These are phyloP conservation scores for Cataglyphis altisquamis DNA, from an alignment of 2,888 invertebrate species.

Conservation along the genomic window DNA sequence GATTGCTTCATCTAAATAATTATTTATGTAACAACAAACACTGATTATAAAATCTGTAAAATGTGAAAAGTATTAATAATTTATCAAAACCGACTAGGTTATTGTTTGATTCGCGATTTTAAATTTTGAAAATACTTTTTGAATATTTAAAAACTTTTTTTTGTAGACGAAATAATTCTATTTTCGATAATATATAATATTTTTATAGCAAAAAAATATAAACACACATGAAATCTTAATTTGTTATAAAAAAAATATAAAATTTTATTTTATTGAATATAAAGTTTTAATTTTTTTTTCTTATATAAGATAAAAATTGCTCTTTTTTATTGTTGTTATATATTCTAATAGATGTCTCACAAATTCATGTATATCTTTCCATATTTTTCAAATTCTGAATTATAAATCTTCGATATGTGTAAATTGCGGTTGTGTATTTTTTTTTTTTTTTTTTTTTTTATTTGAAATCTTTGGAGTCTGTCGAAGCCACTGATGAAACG, in stretches of 20 bases:
- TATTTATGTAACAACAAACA: no score
- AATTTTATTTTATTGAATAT: conserved; percentile 10
- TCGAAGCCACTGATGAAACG: conserved; percentile 37
- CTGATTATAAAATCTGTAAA: not conserved
- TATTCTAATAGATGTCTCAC: not conserved
- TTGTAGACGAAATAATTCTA: not conserved
- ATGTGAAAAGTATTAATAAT: not conserved
- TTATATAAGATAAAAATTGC: not conserved
- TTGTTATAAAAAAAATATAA: not conserved
- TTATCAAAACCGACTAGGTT: not conserved
- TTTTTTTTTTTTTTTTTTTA: not conserved
- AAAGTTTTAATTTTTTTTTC: not conserved
- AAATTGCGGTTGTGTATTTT: not conserved
- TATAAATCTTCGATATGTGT: conserved; percentile 17
- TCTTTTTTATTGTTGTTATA: not conserved
- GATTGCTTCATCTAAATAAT: no score
- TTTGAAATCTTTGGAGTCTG: conserved; percentile 17
- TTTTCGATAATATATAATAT: not conserved
- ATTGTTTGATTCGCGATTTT: not conserved
- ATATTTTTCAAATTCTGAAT: conserved; percentile 4
- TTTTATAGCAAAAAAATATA: not conserved
- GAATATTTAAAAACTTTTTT: not conserved
- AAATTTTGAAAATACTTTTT: not conserved
- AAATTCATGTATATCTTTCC: not conserved
- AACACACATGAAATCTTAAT: not conserved